These are phyloP conservation scores for Charina bottae DNA, from an alignment of 2,113 vertebrate genomes.

Conservation along the genomic window DNA sequence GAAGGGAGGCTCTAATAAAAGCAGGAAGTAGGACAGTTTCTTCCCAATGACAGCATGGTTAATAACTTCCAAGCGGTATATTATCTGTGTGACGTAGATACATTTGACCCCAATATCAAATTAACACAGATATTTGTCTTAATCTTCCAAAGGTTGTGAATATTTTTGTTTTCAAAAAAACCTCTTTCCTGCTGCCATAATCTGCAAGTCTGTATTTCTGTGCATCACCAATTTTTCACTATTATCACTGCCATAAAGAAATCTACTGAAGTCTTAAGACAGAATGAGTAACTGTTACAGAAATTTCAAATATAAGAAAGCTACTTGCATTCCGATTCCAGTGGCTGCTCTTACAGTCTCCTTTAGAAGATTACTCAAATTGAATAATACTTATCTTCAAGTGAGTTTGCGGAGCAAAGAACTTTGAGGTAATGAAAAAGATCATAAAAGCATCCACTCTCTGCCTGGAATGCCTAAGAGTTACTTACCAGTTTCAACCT, in stretches of 20 bases:
- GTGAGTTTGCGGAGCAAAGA: neutral
- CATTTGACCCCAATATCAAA: neutral
- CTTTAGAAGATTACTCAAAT: neutral
- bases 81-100: neutral
- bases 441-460: neutral
- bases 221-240: neutral
- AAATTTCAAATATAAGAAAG: neutral
- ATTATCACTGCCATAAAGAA: neutral
- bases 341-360: neutral
- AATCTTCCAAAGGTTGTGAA: neutral
- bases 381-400: neutral
- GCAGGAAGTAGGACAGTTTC: neutral
- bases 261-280: neutral
- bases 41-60: neutral
- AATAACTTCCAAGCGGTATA: neutral
- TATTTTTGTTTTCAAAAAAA: neutral
- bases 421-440: neutral
- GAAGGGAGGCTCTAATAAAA: neutral
- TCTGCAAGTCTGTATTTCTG: neutral
- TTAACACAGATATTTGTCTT: neutral
- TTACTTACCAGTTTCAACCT: neutral
- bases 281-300: neutral
- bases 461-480: neutral
- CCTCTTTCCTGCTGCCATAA: fast-evolving
- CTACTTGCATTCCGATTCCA: neutral